Conservation (phyloP, 2,888 invertebrate species). For the Lepidocyrtoides sp. region DNA sequence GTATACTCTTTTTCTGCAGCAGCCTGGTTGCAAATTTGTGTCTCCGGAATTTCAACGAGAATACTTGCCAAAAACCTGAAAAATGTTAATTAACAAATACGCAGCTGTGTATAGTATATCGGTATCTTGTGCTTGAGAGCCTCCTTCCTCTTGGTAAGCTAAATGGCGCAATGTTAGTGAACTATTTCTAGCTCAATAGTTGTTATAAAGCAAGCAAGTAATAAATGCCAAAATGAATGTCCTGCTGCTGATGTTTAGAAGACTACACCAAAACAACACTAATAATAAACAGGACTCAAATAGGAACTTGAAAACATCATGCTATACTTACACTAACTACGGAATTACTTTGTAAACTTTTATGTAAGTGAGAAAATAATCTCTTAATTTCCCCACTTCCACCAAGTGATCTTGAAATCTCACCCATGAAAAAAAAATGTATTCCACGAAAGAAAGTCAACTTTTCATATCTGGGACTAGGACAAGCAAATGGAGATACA, state of each 20-base stretch:
- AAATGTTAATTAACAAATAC: slow-evolving; percentile 70
- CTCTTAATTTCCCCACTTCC: slow-evolving; percentile 15
- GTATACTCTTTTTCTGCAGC: background rate
- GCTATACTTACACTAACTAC: too few species aligned
- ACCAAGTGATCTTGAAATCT: slow-evolving; percentile 50
- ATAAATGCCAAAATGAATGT: slow-evolving; percentile 44
- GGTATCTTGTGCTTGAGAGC: too few species aligned
- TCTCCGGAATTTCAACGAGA: slow-evolving; percentile 28
- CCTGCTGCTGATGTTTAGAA: background rate
- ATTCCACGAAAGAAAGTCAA: slow-evolving; percentile 36
- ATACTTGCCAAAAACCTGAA: slow-evolving; percentile 53
- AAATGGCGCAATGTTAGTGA: background rate
- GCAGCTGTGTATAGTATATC: slow-evolving; percentile 51
- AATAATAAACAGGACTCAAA: background rate
- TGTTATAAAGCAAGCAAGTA: background rate
- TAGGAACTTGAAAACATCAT: background rate
- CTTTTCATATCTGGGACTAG: slow-evolving; percentile 62
- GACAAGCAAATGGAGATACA: slow-evolving; percentile 58
- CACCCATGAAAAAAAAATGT: slow-evolving; percentile 27
- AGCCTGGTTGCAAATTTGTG: background rate
- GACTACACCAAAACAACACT: background rate
- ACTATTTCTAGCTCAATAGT: slow-evolving; percentile 6
- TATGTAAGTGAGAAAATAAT: background rate
- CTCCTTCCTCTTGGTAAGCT: too few species aligned
- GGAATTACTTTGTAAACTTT: background rate